Conservation (phyloP, 1,140 invertebrate genomes). For the Zaprionus davidi region DNA sequence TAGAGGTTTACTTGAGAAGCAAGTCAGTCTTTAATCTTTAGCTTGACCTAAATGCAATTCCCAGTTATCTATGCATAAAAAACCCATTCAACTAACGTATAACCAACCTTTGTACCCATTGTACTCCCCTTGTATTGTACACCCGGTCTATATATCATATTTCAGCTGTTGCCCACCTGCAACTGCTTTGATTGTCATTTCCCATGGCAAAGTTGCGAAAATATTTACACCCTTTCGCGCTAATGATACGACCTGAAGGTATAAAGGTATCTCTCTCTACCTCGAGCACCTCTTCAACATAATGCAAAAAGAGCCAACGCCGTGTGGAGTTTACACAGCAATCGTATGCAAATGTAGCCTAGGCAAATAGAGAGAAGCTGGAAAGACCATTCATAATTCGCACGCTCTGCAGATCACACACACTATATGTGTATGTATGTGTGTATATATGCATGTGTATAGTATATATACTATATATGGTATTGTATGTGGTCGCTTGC, state of each 20-base stretch:
- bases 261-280: not conserved
- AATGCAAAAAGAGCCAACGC: not conserved
- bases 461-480: conserved; percentile 6
- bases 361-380: conserved; percentile 6
- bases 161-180: not conserved
- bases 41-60: not conserved
- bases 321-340: conserved; percentile 3
- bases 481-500: not conserved
- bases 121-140: not conserved
- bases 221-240: conserved; percentile 10
- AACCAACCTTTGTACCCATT: not conserved
- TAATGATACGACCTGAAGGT: conserved; percentile 3
- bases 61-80: no score
- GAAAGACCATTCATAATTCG: conserved; percentile 37
- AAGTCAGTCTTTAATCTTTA: not conserved
- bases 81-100: not conserved
- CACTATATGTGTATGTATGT: not conserved
- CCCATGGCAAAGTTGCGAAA: conserved; percentile 3
- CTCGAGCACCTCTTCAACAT: conserved; percentile 6
- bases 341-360: conserved; percentile 42
- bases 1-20: not conserved
- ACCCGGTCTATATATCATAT: not conserved
- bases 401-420: conserved; percentile 26
- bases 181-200: not conserved
- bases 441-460: not conserved